Conservation (phyloP, 2,888 invertebrate genomes). For the Aleiodes leptofemur region DNA sequence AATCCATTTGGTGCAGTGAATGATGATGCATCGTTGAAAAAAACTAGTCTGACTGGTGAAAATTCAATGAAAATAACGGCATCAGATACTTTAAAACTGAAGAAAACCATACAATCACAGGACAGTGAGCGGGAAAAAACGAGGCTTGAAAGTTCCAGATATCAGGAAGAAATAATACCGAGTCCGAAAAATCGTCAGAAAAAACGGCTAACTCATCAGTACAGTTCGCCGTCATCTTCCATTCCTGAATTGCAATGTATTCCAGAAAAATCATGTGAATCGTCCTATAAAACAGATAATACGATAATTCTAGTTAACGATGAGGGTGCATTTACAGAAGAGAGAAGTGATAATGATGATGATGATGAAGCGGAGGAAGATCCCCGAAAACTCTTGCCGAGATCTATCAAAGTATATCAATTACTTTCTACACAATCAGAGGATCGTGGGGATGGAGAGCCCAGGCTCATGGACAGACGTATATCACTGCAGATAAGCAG, state of each 20-base stretch:
- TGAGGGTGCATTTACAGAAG: conserved; percentile 34
- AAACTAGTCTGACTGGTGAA: not conserved
- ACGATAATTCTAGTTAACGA: conserved; percentile 19
- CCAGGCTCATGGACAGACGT: conserved; percentile 58
- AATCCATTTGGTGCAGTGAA: conserved; percentile 7
- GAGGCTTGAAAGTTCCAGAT: not conserved
- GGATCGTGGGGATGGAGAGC: conserved; percentile 60
- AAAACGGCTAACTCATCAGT: conserved; percentile 52
- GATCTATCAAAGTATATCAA: conserved; percentile 63
- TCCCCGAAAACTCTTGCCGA: conserved; percentile 54
- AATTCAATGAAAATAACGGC: not conserved
- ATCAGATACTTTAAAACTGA: not conserved
- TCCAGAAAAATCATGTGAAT: conserved; percentile 42
- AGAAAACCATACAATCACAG: not conserved
- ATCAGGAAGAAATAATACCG: not conserved
- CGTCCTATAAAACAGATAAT: conserved; percentile 1
- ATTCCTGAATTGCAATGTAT: conserved; percentile 53
- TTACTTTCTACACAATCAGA: conserved; percentile 66
- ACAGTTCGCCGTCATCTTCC: conserved; percentile 54
- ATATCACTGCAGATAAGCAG: conserved; percentile 62
- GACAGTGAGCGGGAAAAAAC: not conserved
- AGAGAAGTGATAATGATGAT: conserved; percentile 44
- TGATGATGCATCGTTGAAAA: not conserved
- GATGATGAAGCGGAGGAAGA: conserved; percentile 41
- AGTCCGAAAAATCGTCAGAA: conserved; percentile 31